Base-by-base conservation (phyloP, 2,888 invertebrate species). In the Drosophila melanosoma region DNA sequence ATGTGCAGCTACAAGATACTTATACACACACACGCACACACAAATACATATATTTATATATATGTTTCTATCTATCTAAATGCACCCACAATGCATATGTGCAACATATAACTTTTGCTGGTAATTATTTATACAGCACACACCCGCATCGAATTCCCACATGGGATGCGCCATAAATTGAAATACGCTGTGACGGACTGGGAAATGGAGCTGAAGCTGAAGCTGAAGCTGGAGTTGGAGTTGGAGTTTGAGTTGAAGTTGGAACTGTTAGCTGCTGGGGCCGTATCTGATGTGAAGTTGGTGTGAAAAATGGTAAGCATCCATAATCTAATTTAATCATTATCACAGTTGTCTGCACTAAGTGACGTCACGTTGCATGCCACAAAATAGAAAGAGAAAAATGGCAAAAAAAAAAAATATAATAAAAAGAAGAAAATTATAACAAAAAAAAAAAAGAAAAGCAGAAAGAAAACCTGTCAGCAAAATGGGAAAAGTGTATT, bases 251-350 rank as follows among this genome's bases (percentile, higher is more conserved):
- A 48, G 12, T 26, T 49, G 45, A 11, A 61, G 20, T 11, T 51
- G 52, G 40, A 54, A n/a, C n/a, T 42, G 52, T 36, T 48, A 33
- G 48, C 26, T 48, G 64, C 38, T 65, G 69, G 53, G 59, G 33
- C 36, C 49, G 60, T 69, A 62, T 69, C 53, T 67, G 74, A 64
- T 71, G 78, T 77, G 69, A 68, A 72, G 82, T 69, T 74, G 80
- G 83, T 82, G 82, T 86, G 79, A 89, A 81, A 85, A 80, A 90
- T 87, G 77, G 77, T 82, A 81, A 83, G 87, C 87, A 87, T 81
- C 89, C 71, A 90, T 87, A 91, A 90, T 90, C 91, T 91, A 91
- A 91, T 91, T 91, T 91, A 83, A 90, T 91, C 91, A 91, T 91
- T 91, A 91, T 90, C 91, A 82, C 91, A 90, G 91, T 78, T 87